Evolutionary conservation across 2,797 vertebrate genomes (phyloP).

Genomic region (Uromys caudimaculatus): DNA sequence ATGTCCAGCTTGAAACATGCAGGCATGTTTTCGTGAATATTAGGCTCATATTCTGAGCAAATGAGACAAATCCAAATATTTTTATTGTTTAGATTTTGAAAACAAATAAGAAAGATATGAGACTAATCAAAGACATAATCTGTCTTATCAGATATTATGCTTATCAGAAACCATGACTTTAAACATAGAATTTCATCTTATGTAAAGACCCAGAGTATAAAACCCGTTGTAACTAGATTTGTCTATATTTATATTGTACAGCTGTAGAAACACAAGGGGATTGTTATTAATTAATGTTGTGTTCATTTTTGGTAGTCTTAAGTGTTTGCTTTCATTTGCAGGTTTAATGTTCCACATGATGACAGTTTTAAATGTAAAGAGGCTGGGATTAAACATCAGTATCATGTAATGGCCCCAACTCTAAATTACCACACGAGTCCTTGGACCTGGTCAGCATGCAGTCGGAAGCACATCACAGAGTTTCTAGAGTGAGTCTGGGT

Average conservation of each 20-base stretch:
- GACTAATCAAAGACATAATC: background rate
- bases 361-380: constrained; percentile 97
- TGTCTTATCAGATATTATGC: background rate
- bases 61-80: background rate
- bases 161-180: background rate
- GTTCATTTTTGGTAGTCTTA: background rate
- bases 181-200: background rate
- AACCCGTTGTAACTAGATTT: background rate
- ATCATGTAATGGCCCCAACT: constrained; percentile 97
- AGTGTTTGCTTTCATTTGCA: constrained; percentile 85
- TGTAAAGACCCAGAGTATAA: background rate
- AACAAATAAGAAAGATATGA: background rate
- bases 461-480: constrained; percentile 98
- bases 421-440: constrained; percentile 97
- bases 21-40: background rate
- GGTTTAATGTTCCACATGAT: constrained; percentile 98
- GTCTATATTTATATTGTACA: background rate
- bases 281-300: background rate
- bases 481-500: constrained; percentile 95
- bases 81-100: constrained; percentile 19
- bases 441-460: constrained; percentile 99
- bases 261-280: background rate
- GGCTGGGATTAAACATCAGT: constrained; percentile 94
- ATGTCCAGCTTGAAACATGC: background rate
- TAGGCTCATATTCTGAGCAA: background rate